phyloP scores from a whole-genome alignment of 2,888 invertebrate genomes.

The Carterocephalus palaemon region DNA sequence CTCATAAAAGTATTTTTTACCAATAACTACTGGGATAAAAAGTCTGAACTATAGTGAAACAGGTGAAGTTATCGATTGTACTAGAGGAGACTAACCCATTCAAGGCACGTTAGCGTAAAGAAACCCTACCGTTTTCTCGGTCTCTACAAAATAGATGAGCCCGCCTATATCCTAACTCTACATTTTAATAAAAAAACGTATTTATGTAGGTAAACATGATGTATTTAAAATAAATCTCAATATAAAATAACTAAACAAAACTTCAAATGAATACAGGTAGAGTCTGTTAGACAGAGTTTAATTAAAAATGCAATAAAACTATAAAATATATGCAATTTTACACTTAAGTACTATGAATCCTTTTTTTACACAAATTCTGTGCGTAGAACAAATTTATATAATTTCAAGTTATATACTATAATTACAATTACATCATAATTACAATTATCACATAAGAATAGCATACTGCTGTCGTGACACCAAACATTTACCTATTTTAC shows the following conservation, averaged over 20 bases:
- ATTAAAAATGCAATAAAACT: conserved; percentile 27
- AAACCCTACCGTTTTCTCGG: no score
- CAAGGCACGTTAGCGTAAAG: no score
- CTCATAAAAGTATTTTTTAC: no score
- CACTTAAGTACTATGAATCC: conserved; percentile 15
- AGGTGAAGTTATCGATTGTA: no score
- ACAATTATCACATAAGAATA: conserved; percentile 26
- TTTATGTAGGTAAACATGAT: conserved; percentile 14
- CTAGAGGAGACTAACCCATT: no score
- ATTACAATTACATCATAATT: conserved; percentile 22
- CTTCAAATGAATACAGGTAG: conserved; percentile 22
- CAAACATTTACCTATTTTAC: no score
- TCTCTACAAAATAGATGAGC: no score
- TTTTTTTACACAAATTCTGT: conserved; percentile 21
- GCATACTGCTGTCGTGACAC: conserved; percentile 13
- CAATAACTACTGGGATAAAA: no score
- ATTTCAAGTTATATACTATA: no score
- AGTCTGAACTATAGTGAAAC: no score
- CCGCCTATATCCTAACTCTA: no score
- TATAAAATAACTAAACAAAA: conserved; percentile 30
- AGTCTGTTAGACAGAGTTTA: conserved; percentile 35
- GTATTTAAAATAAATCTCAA: conserved; percentile 30
- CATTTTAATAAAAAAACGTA: conserved; percentile 6
- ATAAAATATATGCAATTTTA: conserved; percentile 11
- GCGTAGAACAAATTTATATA: no score